Evolutionary conservation across 37 sponge, comb jelly and placozoan genomes (phyloP).

Genomic region (Bolinopsis microptera): DNA sequence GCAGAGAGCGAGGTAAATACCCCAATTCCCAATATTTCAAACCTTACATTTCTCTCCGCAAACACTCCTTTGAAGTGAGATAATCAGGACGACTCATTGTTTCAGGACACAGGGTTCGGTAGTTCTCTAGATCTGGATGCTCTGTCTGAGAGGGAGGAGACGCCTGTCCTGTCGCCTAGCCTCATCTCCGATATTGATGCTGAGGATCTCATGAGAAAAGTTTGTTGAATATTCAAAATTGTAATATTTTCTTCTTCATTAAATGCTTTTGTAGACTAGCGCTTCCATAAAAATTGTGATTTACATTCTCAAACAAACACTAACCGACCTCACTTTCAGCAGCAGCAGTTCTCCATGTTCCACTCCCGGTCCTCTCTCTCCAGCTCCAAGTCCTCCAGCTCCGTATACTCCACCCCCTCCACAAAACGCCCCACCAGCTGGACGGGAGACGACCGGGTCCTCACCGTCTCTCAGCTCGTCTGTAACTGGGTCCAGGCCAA

Average conservation of each 20-base stretch:
- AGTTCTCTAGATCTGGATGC: constrained; percentile 33
- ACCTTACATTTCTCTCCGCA: background rate
- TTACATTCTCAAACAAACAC: no score
- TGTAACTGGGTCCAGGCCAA: constrained; percentile 40
- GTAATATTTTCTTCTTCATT: no score
- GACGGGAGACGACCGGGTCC: background rate
- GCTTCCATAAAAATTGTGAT: no score
- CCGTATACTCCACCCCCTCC: constrained; percentile 28
- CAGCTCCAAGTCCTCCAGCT: constrained; percentile 46
- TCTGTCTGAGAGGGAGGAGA: constrained; percentile 36
- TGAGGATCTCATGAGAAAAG: constrained; percentile 24
- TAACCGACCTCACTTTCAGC: constrained; percentile 3
- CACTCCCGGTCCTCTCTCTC: constrained; percentile 51
- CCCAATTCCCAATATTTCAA: background rate
- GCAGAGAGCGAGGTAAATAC: constrained; percentile 59
- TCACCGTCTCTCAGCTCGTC: constrained; percentile 42
- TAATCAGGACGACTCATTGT: background rate
- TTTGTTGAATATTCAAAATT: no score
- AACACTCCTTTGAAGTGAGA: background rate
- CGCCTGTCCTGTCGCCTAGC: constrained; percentile 48
- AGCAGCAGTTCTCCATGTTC: background rate
- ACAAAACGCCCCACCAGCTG: constrained; percentile 20
- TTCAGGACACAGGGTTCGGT: constrained; percentile 59
- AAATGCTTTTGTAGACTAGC: no score
- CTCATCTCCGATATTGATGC: background rate